Evolutionary conservation across 2,797 vertebrate species (phyloP).

Genomic region (Arrhamphus sclerolepis): DNA sequence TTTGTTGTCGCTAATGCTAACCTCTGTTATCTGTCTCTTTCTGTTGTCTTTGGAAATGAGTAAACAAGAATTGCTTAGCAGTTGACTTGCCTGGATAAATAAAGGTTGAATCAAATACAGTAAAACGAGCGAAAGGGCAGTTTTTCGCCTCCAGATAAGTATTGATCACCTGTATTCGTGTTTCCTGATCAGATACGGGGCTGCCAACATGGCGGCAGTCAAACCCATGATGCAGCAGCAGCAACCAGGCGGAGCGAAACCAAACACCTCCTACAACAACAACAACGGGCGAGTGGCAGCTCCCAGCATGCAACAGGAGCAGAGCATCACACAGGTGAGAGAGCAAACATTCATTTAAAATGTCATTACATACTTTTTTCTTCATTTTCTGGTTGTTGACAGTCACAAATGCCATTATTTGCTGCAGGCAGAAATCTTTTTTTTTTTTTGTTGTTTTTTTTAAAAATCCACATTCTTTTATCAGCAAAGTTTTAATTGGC

Average conservation of each 20-base stretch:
- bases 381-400: neutral
- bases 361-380: neutral
- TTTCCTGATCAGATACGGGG: constrained; percentile 69
- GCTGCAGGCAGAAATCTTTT: neutral
- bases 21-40: too few relatives aligned
- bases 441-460: neutral
- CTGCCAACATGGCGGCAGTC: constrained; percentile 92
- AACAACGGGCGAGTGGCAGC: constrained; percentile 80
- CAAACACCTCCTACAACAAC: constrained; percentile 90
- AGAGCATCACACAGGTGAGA: constrained; percentile 59
- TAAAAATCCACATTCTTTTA: neutral
- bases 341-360: neutral
- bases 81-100: too few relatives aligned
- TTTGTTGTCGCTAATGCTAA: too few relatives aligned
- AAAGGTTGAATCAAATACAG: too few relatives aligned
- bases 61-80: too few relatives aligned
- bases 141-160: neutral
- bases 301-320: constrained; percentile 76
- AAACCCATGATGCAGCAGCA: constrained; percentile 92
- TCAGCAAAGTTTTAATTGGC: constrained; percentile 15
- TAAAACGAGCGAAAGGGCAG: too few relatives aligned
- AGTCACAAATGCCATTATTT: neutral
- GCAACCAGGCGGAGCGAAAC: constrained; percentile 81
- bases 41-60: too few relatives aligned
- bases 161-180: neutral